Percentiles rank a stretch among this genome's conserved stretches.
phyloP scores from a whole-genome alignment of 2,888 invertebrate genomes.

The Xylophagus ater region DNA sequence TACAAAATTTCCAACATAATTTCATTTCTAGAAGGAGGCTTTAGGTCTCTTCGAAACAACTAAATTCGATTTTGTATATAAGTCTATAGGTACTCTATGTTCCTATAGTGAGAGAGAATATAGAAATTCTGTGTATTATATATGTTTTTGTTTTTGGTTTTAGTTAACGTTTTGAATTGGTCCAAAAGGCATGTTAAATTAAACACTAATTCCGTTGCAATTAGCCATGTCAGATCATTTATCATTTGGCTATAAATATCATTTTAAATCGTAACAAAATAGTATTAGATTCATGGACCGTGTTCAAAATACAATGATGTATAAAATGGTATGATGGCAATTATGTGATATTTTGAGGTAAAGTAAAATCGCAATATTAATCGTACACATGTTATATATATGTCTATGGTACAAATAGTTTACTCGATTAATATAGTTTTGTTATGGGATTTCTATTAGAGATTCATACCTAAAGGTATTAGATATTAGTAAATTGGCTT shows the following conservation, averaged over 20 bases:
- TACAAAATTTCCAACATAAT: not conserved
- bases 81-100: not conserved
- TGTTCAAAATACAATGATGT: too few relatives aligned
- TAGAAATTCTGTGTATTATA: not conserved
- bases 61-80: not conserved
- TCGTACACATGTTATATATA: too few relatives aligned
- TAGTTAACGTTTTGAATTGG: not conserved
- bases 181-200: conserved; percentile 23
- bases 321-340: too few relatives aligned
- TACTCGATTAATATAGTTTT: too few relatives aligned
- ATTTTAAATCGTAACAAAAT: conserved; percentile 18
- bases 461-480: too few relatives aligned
- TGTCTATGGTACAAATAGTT: too few relatives aligned
- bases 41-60: not conserved
- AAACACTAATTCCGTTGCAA: conserved; percentile 27
- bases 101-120: not conserved
- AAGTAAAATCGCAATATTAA: too few relatives aligned
- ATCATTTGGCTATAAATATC: conserved; percentile 26
- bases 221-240: conserved; percentile 27
- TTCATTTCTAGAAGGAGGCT: not conserved
- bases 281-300: conserved; percentile 16
- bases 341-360: too few relatives aligned
- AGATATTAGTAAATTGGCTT: too few relatives aligned
- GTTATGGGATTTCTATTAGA: too few relatives aligned
- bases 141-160: not conserved